Evolutionary conservation across 2,888 invertebrate species (phyloP), one percentile per base, ranked within the genome.

Genomic region (Trissolcus brochymenae): DNA sequence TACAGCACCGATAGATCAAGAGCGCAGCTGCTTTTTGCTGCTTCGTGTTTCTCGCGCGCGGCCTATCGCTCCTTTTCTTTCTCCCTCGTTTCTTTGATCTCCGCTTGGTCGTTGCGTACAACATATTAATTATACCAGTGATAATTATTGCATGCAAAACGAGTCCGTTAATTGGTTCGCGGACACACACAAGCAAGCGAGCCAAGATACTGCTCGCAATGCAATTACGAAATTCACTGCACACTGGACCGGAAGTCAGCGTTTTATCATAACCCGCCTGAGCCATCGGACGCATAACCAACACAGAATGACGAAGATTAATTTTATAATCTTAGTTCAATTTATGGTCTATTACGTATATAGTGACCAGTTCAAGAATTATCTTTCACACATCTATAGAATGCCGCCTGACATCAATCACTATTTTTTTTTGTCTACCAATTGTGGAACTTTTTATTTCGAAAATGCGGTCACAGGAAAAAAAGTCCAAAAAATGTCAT

Each of bases 121-220:
- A 79, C 75, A 84, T 87, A 87, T 87, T 87, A 87, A 87, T 87
- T 87, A 87, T 82, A 73, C 79, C 19, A 9, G 54, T 66, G 81
- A 83, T 82, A 83, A 81, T 71, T 77, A 76, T 60, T 66, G 77
- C 72, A 70, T 77, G 71, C 70, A 60, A 73, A 76, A 79, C 72
- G 72, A 76, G 74, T 76, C 65, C 68, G 73, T 73, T 78, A 80
- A 80, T 78, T 76, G 78, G 80, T 80, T 78, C 66, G 62, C 65
- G 74, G 71, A 76, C 60, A 51, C 64, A 57, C 55, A 51, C 19
- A 51, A 21, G 7, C 16, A 16, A 1, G 2, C 16, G 17, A 19
- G 16, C 16, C 46, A 46, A 46, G 67, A 72, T 71, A 72, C 67
- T 61, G 53, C 49, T 29, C 54, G 53, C 72, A 19, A 16, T 66